phyloP scores from a whole-genome alignment of 2,113 vertebrate genomes.

The Thomomys bottae region DNA sequence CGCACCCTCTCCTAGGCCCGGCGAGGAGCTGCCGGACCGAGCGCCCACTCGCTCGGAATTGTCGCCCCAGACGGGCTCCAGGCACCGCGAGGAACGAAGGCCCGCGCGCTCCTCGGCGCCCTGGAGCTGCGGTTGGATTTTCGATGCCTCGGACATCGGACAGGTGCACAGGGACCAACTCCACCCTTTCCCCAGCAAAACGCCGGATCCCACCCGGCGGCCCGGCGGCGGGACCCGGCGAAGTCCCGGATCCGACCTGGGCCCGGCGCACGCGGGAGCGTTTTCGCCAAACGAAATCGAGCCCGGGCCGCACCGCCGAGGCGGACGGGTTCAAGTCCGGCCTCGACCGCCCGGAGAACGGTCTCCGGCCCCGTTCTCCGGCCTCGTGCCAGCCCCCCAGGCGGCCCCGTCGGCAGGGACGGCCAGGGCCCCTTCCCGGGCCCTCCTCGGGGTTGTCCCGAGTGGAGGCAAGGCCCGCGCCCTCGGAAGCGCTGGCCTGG shows the following conservation, averaged over 20 bases:
- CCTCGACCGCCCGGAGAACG: background rate
- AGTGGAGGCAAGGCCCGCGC: background rate
- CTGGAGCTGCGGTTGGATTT: background rate
- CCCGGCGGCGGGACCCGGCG: background rate
- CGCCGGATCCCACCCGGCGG: background rate
- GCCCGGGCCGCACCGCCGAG: background rate
- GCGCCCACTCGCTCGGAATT: background rate
- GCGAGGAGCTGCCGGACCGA: background rate
- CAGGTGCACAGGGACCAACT: conserved; percentile 34
- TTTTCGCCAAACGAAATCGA: conserved; percentile 70
- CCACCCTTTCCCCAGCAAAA: background rate
- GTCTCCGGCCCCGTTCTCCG: background rate
- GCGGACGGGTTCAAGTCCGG: background rate
- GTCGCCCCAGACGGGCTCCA: background rate
- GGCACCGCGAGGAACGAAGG: background rate
- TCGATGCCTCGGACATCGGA: conserved; percentile 24
- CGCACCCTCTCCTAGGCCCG: background rate
- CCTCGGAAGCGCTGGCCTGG: background rate
- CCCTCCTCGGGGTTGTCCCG: background rate
- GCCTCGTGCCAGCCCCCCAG: background rate
- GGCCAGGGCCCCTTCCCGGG: background rate
- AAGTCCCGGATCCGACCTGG: background rate
- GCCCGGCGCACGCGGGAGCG: background rate
- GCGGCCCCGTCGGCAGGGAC: background rate
- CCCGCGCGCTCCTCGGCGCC: rapidly evolving